Conservation (phyloP, 1,140 invertebrate genomes). For the Ganaspis sp. region DNA sequence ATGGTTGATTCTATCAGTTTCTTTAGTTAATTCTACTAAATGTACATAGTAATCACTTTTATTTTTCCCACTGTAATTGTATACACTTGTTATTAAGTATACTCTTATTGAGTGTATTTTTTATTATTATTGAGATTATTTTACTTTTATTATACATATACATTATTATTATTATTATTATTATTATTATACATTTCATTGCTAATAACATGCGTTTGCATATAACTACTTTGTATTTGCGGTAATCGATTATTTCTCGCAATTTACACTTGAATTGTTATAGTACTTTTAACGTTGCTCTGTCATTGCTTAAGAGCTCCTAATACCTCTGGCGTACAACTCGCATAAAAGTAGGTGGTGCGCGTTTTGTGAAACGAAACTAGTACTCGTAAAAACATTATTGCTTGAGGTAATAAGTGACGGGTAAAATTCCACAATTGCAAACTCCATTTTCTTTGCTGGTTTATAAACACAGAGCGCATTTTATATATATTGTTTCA, state of each 20-base stretch:
- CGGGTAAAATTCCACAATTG: conserved; percentile 3
- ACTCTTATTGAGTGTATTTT: too few species aligned
- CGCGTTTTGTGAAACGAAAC: neutral
- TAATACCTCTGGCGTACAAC: neutral
- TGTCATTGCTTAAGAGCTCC: neutral
- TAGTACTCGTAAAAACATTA: conserved; percentile 11
- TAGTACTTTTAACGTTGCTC: neutral
- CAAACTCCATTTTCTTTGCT: conserved; percentile 1
- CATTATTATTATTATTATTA: too few species aligned
- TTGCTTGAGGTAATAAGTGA: conserved; percentile 22
- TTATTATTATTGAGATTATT: neutral
- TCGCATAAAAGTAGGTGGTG: conserved; percentile 5
- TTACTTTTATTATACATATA: too few species aligned
- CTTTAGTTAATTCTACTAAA: too few species aligned
- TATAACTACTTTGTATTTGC: too few species aligned
- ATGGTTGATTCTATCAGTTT: too few species aligned
- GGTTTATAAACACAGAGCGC: neutral
- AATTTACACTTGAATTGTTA: neutral
- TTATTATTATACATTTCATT: too few species aligned
- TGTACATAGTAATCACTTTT: too few species aligned
- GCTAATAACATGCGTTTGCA: too few species aligned
- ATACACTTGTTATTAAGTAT: too few species aligned
- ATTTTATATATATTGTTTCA: neutral
- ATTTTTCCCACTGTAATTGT: too few species aligned
- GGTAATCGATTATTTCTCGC: neutral